A percentile compares a stretch with the other conserved stretches of the same genome.
Conservation (phyloP, 2,113 vertebrate genomes). For the Sinocyclocheilus anshuiensis region DNA sequence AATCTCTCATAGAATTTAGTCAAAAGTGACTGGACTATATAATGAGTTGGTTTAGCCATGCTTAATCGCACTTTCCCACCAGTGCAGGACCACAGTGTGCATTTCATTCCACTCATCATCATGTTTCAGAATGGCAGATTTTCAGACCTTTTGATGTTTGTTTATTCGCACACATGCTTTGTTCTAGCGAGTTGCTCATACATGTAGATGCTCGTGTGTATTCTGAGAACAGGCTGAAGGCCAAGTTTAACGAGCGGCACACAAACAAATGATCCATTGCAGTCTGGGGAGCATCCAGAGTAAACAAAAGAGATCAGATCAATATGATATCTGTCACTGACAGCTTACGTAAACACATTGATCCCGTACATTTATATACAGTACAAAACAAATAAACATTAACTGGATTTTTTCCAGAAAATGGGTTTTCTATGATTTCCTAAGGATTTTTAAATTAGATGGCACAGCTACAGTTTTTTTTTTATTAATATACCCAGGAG, state of each 20-base stretch:
- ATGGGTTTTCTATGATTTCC: not conserved
- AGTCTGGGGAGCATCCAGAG: constrained; percentile 17
- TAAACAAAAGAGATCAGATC: constrained; percentile 26
- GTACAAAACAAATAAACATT: not conserved
- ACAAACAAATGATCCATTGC: constrained; percentile 37
- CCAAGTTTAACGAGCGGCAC: constrained; percentile 23
- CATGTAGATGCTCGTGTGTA: constrained; percentile 29
- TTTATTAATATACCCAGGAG: not conserved
- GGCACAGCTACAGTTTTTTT: not conserved
- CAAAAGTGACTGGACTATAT: not conserved
- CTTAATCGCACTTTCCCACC: not conserved
- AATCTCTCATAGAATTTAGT: not conserved
- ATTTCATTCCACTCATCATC: not conserved
- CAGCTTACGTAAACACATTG: constrained; percentile 6
- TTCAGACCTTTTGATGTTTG: constrained; percentile 36
- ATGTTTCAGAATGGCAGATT: constrained; percentile 36
- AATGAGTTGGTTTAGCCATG: not conserved
- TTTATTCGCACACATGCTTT: constrained; percentile 32
- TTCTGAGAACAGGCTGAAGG: constrained; percentile 39
- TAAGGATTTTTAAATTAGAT: not conserved
- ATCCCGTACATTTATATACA: not conserved
- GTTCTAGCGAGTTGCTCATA: constrained; percentile 21
- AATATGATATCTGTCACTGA: constrained; percentile 30
- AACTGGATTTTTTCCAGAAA: not conserved
- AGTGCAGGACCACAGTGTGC: not conserved